A percentile compares a stretch with the other conserved stretches of the same genome.
phyloP scores from a whole-genome alignment of 2,113 vertebrate genomes.

The Ailuropoda melanoleuca region DNA sequence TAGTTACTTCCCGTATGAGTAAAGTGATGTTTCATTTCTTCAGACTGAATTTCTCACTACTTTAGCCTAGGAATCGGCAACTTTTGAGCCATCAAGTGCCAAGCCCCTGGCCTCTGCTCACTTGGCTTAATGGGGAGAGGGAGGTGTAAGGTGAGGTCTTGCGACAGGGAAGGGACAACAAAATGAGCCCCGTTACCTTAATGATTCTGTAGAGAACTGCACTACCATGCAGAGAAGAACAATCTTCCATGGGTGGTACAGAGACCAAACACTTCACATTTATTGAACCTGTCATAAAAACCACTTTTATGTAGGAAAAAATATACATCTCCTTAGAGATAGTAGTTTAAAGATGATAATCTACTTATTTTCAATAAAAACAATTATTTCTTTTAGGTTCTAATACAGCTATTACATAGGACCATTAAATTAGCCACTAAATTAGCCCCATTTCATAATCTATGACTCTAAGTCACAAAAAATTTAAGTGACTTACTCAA shows the following conservation, averaged over 20 bases:
- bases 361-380: not conserved
- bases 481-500: not conserved
- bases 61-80: not conserved
- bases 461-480: conserved; percentile 12
- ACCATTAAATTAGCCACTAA: not conserved
- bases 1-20: not conserved
- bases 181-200: not conserved
- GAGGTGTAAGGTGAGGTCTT: not conserved
- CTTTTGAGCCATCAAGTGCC: not conserved
- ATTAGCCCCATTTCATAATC: not conserved
- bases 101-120: not conserved
- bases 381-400: not conserved
- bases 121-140: not conserved
- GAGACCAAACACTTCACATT: not conserved
- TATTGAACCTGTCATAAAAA: not conserved
- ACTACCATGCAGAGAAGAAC: not conserved
- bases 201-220: not conserved
- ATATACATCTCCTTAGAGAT: not conserved
- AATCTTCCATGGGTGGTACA: not conserved
- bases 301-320: not conserved
- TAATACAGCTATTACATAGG: not conserved
- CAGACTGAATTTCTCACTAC: not conserved
- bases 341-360: not conserved
- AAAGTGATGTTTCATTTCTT: conserved; percentile 24
- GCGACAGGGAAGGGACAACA: not conserved